phyloP scores from a whole-genome alignment of 2,797 vertebrate species.

The Sebastes steindachneri region DNA sequence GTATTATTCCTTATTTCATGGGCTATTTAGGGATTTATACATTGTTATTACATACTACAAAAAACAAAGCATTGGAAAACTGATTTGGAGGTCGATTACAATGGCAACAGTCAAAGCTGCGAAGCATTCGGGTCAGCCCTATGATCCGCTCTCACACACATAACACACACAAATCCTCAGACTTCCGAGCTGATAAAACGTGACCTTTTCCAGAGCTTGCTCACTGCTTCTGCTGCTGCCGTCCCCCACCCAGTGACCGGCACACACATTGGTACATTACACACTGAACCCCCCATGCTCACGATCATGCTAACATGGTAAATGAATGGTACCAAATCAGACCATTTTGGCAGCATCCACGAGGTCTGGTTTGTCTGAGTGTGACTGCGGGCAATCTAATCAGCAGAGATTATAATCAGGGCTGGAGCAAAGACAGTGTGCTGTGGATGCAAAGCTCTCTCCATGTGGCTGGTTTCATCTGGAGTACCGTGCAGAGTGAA shows the following conservation, averaged over 20 bases:
- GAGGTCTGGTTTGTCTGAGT: conserved; percentile 40
- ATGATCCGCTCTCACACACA: not conserved
- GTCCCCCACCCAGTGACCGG: not conserved
- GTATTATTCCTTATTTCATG: too few relatives aligned
- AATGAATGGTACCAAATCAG: conserved; percentile 40
- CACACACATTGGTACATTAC: not conserved
- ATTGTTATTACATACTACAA: too few relatives aligned
- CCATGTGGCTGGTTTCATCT: conserved; percentile 18
- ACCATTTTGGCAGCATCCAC: conserved; percentile 38
- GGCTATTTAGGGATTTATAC: too few relatives aligned
- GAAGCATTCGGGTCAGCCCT: too few relatives aligned
- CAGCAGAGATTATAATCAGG: conserved; percentile 64
- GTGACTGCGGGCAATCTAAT: conserved; percentile 56
- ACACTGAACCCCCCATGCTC: not conserved
- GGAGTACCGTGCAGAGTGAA: not conserved
- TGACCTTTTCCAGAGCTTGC: conserved; percentile 39
- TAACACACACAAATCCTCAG: not conserved
- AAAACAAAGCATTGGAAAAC: too few relatives aligned
- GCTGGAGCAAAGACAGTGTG: conserved; percentile 6
- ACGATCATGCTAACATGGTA: conserved; percentile 13
- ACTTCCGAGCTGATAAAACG: conserved; percentile 17
- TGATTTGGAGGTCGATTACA: too few relatives aligned
- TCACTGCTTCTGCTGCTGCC: not conserved
- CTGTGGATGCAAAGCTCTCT: conserved; percentile 21
- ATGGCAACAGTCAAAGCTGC: too few relatives aligned